Conservation (phyloP, 37 sponge, comb jelly and placozoan genomes). For the Axinella damicornis region DNA sequence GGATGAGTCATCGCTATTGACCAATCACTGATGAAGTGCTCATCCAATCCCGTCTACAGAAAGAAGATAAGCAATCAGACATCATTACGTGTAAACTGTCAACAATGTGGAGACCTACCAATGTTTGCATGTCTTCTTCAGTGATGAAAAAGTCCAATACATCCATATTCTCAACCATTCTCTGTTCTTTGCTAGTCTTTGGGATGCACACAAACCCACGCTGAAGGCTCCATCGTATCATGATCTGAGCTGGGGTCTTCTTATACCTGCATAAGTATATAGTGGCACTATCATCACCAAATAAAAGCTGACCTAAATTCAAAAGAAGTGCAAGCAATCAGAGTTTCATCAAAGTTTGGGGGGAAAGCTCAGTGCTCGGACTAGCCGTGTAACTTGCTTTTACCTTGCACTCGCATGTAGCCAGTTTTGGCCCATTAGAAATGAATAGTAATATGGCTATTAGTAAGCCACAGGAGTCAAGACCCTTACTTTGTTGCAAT, state of each 20-base stretch:
- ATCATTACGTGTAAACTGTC: no score
- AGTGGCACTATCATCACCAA: no score
- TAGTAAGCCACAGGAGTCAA: no score
- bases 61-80: no score
- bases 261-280: constrained; percentile 49
- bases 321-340: no score
- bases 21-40: constrained; percentile 61
- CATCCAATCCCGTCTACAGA: constrained; percentile 47
- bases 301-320: no score
- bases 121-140: constrained; percentile 75
- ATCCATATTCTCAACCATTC: constrained; percentile 81
- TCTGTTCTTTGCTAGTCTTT: constrained; percentile 61
- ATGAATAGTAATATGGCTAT: no score
- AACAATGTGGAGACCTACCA: constrained; percentile 42
- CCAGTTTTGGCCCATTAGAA: no score
- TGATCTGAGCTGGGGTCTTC: constrained; percentile 78
- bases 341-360: no score
- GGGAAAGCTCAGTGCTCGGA: no score
- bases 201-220: constrained; percentile 89
- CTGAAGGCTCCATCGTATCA: constrained; percentile 87
- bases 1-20: constrained; percentile 34
- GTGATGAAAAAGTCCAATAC: constrained; percentile 87
- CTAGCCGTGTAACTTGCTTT: no score
- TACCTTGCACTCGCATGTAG: no score
- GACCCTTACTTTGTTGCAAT: background rate